Evolutionary conservation across 1,140 invertebrate species (phyloP), one percentile per base, ranked within the genome.

Genomic region (Hycleus cichorii): DNA sequence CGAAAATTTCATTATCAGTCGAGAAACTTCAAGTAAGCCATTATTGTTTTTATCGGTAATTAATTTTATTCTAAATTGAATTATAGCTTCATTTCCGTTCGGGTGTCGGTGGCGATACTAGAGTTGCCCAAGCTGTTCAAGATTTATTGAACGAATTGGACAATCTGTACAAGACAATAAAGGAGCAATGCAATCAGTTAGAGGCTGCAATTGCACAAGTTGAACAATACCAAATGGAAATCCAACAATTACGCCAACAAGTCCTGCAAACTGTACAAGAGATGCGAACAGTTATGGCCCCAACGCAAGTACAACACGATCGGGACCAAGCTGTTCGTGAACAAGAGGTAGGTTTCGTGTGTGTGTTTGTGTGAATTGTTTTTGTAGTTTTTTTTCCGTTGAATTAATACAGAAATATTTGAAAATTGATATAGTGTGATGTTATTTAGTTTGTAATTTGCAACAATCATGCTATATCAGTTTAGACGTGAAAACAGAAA

Each of bases 1-100:
- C 89, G 0, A 95, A 95, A 76, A 89, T 97, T 53, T 81, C 81
- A 38, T 85, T 96, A 65, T 90, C 93, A n/a, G 84, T 95, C 57
- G 91, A 95, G 69, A 95, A 96, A 76, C 80, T 97, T 49, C 86
- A 91, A 78, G 87, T 88, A 74, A 79, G 3, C 5, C 12, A 9
- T 6, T 4, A 53, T 4, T 46, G n/a, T 52, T 52, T 25, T 38
- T 18, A 11, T 7, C 12, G 32, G 32, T 11, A 26, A 26, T 49
- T 39, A 32, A 49, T n/a, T 7, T 27, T 32, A 10, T 32, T 18
- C 5, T 45, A 47, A 11, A 11, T 42, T 57, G 49, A 11, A 39
- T 64, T 65, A 24, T 72, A 90, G 86, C 85, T 93, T 52, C 91
- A 95, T 75, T 95, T 93, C 80, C 85, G 87, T 26, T 84, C 89